Conservation (phyloP, 37 sponge, comb jelly and placozoan species). For the Theonella swinhoei region DNA sequence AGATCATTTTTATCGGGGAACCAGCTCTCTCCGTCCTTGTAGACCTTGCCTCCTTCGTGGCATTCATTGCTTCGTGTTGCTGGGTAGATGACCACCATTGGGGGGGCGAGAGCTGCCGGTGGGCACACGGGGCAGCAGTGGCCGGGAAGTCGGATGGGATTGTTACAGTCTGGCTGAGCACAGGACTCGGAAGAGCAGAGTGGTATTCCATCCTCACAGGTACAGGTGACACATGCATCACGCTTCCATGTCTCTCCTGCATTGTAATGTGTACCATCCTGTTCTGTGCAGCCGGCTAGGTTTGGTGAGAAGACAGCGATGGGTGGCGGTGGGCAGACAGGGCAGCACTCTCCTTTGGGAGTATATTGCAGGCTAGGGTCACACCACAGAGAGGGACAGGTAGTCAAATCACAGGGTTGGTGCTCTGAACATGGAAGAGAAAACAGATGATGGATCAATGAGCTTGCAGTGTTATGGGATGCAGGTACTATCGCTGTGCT, state of each 20-base stretch:
- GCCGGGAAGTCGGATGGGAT: neutral
- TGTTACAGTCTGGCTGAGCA: neutral
- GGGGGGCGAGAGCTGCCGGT: no score
- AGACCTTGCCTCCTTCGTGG: neutral
- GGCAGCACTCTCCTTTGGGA: conserved; percentile 36
- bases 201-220: neutral
- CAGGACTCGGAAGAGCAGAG: neutral
- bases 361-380: neutral
- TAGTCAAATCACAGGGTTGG: neutral
- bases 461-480: neutral
- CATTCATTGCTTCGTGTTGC: neutral
- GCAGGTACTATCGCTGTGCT: no score
- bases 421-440: neutral
- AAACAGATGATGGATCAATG: neutral
- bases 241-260: neutral
- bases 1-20: neutral
- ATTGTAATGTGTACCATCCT: neutral
- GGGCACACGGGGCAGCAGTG: neutral
- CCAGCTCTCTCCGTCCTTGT: neutral
- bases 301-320: no score
- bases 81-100: neutral
- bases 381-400: neutral
- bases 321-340: conserved; percentile 5
- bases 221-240: neutral
- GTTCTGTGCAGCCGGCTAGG: neutral